phyloP scores from a whole-genome alignment of 2,797 vertebrate genomes.

The Passerculus sandwichensis region DNA sequence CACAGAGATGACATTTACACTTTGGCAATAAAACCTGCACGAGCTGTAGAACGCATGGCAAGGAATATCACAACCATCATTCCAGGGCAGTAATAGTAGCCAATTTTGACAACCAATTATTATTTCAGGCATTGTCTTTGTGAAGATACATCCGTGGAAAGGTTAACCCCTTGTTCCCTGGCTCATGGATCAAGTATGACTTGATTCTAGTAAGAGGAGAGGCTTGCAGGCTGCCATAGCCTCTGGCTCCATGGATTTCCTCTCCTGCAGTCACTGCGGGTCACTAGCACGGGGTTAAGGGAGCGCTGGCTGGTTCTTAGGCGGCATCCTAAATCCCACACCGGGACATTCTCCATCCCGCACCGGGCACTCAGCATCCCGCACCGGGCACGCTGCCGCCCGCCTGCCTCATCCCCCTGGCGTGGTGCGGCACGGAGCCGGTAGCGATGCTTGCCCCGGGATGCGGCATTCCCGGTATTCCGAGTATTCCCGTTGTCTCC shows the following conservation, averaged over 20 bases:
- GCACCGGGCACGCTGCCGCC: background rate
- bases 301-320: fast-evolving
- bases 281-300: fast-evolving
- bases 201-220: fast-evolving
- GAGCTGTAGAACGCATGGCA: background rate
- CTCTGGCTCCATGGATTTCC: fast-evolving
- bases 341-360: background rate
- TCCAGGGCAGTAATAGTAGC: background rate
- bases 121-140: background rate
- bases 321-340: background rate
- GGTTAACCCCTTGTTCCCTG: background rate
- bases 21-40: background rate
- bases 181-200: fast-evolving
- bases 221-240: background rate
- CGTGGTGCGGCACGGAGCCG: no score
- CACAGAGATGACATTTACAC: conserved; percentile 14
- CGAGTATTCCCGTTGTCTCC: no score
- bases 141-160: fast-evolving
- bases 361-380: no score
- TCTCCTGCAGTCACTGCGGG: background rate
- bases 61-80: background rate
- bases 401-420: background rate
- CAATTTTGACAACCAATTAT: background rate
- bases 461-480: background rate
- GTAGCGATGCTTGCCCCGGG: fast-evolving